These are phyloP conservation scores for Eupithecia subfuscata DNA, from an alignment of 2,888 invertebrate species.

Conservation along the genomic window DNA sequence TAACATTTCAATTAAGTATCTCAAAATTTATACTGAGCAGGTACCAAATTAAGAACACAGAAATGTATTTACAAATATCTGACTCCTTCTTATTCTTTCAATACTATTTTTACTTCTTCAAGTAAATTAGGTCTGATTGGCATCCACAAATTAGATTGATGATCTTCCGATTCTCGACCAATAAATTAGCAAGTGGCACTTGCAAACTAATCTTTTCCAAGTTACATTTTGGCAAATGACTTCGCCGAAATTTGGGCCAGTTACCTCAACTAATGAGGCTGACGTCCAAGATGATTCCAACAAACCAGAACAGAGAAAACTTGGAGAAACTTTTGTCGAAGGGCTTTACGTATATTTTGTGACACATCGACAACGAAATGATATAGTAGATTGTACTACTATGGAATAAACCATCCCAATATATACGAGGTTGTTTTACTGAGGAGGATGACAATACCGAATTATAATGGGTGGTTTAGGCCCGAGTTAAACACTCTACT, in stretches of 20 bases:
- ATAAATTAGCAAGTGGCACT: conserved; percentile 55
- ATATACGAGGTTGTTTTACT: no score
- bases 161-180: conserved; percentile 42
- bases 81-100: neutral
- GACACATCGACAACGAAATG: neutral
- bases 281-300: conserved; percentile 75
- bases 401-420: no score
- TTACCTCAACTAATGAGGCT: conserved; percentile 81
- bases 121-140: conserved; percentile 37
- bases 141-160: conserved; percentile 43
- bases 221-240: conserved; percentile 71
- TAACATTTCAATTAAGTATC: neutral
- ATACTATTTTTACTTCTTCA: conserved; percentile 18
- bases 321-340: conserved; percentile 46
- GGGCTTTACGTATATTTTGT: neutral
- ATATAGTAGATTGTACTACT: neutral
- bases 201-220: conserved; percentile 59
- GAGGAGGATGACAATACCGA: no score
- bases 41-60: neutral
- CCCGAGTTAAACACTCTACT: no score
- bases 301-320: conserved; percentile 62
- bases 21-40: neutral
- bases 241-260: conserved; percentile 74
- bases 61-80: neutral
- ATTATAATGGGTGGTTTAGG: no score